phyloP scores from a whole-genome alignment of 2,113 vertebrate genomes.

The Rhipidura dahli region DNA sequence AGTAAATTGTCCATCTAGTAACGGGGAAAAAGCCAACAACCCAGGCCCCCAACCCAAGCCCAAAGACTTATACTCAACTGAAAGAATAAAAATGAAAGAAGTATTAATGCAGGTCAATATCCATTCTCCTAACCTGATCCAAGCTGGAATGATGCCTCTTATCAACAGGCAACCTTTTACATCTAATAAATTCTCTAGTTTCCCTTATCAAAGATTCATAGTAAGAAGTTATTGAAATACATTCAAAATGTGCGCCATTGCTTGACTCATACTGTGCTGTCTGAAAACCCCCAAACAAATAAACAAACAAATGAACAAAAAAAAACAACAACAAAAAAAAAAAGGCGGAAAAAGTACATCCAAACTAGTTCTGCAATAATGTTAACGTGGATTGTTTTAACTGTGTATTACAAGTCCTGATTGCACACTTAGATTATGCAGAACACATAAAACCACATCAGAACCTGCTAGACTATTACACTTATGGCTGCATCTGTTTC shows the following conservation, averaged over 20 bases:
- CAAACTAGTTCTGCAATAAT: background rate
- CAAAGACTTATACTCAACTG: background rate
- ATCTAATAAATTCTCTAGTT: background rate
- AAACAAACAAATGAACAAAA: background rate
- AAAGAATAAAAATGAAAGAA: background rate
- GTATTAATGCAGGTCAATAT: background rate
- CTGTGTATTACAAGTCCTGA: background rate
- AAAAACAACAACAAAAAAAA: too few species aligned
- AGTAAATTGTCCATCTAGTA: background rate
- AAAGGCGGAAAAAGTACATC: background rate
- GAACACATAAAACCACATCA: background rate
- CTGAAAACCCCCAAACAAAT: background rate
- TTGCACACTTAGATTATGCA: background rate
- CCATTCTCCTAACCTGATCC: background rate
- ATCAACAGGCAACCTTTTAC: background rate
- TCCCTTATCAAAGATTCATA: background rate
- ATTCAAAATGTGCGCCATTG: background rate
- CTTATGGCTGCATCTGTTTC: background rate
- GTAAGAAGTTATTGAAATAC: background rate
- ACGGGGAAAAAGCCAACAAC: accelerated
- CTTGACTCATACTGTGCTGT: background rate
- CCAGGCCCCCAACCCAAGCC: background rate
- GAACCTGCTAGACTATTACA: background rate
- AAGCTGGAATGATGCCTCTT: background rate
- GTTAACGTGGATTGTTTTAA: background rate